Evolutionary conservation across 2,797 vertebrate genomes (phyloP).

Genomic region (Nyctalus aviator): DNA sequence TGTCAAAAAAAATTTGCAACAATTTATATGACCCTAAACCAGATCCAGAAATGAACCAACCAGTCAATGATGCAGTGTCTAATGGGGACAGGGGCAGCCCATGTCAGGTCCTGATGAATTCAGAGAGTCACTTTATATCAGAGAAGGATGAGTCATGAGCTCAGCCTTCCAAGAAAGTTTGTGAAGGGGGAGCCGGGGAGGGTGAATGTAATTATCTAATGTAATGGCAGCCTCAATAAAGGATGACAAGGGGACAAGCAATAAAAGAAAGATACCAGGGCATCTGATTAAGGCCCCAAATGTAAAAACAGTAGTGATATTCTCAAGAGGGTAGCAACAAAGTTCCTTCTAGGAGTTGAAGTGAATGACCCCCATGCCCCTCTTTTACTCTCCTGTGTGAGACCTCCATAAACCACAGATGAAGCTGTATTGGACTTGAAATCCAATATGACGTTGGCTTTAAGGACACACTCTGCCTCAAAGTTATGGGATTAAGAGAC

Average conservation of each 20-base stretch:
- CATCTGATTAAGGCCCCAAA: constrained; percentile 68
- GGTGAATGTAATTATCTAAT: constrained; percentile 76
- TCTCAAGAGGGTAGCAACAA: neutral
- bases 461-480: neutral
- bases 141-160: constrained; percentile 78
- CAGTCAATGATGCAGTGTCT: constrained; percentile 71
- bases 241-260: constrained; percentile 68
- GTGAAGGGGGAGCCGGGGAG: constrained; percentile 61
- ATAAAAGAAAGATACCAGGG: constrained; percentile 30
- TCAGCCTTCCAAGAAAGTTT: constrained; percentile 81
- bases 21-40: constrained; percentile 52
- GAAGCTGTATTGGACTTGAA: neutral
- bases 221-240: constrained; percentile 70
- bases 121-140: constrained; percentile 79
- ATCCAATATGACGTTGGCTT: neutral
- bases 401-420: neutral
- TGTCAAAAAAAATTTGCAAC: constrained; percentile 63
- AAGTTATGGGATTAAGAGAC: neutral
- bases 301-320: constrained; percentile 51
- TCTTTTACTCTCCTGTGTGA: neutral
- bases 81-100: constrained; percentile 68
- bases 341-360: neutral
- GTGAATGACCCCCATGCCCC: neutral
- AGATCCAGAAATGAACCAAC: constrained; percentile 72
- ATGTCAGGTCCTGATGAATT: constrained; percentile 78